Base-by-base conservation (phyloP, 2,797 vertebrate species). In the Adelosebastes latens region DNA sequence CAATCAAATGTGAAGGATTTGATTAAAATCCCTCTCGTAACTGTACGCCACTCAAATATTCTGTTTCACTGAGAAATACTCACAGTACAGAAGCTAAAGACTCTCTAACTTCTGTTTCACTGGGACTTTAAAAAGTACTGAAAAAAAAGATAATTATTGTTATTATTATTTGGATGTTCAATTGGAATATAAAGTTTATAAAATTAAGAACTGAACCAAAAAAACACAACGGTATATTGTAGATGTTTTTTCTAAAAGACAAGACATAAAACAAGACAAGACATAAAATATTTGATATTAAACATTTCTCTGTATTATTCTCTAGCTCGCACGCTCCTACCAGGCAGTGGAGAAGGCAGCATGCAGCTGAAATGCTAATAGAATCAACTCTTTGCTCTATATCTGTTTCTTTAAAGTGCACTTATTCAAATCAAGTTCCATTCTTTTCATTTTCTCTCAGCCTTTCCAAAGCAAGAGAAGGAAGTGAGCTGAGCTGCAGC, bases 91-190 rank as follows among this genome's bases (percentile, higher is more conserved):
- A 20, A 6, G 29, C 18, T 20, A 31, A 6, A 60, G 29, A 32
- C 9, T 6, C 8, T 49, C 46, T 49, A 49, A 49, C 46, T 20
- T 58, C 2, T 27, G 56, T 16, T 25, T 31, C 29, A 18, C 0
- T 20, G 1, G 2, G 18, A 20, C 58, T 46, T 46, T 46, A 18
- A 46, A 46, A 46, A 46, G 16, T 46, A 3, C 42, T 46, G 18
- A 13, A 46, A 46, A 7, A 46, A 18, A 46, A 42, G 1, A 0
- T 20, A 8, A 49, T 49, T 49, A 49, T 20, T 49, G 18, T 49
- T 49, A 20, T 49, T 20, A 49, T 20, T 18, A 18, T 49, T 49
- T 49, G 0, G 0, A 22, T 52, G 8, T n/a, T 0, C 0, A 53
- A 10, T 9, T 53, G 0, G 49, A 53, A n/a, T 22, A 8, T 2